Evolutionary conservation across 2,888 invertebrate genomes (phyloP).

Genomic region (Lottia scabra): DNA sequence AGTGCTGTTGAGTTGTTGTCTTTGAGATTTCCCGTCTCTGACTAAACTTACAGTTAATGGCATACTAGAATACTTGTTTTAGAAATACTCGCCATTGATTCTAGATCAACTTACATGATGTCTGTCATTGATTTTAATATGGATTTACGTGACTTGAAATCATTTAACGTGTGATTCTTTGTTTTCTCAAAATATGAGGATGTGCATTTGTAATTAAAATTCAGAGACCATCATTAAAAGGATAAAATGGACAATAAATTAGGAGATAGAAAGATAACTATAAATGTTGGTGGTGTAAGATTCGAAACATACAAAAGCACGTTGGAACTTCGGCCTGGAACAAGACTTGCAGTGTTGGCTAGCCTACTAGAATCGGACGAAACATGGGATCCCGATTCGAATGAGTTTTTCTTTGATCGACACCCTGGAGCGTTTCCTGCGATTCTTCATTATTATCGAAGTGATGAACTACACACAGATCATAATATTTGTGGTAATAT

Average conservation of each 20-base stretch:
- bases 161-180: no score
- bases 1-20: no score
- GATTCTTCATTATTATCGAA: conserved; percentile 63
- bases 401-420: conserved; percentile 66
- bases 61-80: no score
- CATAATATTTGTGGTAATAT: conserved; percentile 66
- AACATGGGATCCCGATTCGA: conserved; percentile 52
- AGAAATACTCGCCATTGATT: no score
- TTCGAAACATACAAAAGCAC: conserved; percentile 62
- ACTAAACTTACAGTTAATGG: no score
- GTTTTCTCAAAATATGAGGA: no score
- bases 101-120: no score
- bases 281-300: conserved; percentile 63
- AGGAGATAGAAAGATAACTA: conserved; percentile 42
- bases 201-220: no score
- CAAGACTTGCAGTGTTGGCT: conserved; percentile 59
- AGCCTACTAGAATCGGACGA: conserved; percentile 59
- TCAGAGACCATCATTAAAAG: no score
- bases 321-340: conserved; percentile 54
- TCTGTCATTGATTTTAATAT: no score
- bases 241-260: conserved; percentile 6
- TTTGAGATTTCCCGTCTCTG: no score
- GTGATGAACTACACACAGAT: conserved; percentile 65
- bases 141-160: no score
- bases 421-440: conserved; percentile 63